Evolutionary conservation across 2,797 vertebrate genomes (phyloP).

Genomic region (Acipenser ruthenus): DNA sequence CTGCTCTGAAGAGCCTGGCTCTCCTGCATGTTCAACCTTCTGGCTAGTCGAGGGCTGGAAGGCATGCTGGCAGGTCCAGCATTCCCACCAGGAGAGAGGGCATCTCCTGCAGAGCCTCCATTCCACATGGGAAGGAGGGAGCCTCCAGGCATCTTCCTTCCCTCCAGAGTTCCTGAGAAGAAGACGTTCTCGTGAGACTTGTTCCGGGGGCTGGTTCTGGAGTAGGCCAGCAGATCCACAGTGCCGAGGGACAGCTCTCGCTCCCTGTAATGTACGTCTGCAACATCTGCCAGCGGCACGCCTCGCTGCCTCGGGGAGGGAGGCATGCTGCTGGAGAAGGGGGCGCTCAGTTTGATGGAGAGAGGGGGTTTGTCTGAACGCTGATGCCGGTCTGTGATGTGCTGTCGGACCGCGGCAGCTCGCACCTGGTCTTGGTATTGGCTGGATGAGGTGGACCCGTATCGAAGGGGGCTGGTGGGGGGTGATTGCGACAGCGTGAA

Average conservation of each 20-base stretch:
- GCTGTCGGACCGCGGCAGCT: conserved; percentile 42
- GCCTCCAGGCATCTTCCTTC: conserved; percentile 48
- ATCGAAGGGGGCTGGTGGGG: conserved; percentile 54
- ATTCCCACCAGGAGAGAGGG: conserved; percentile 47
- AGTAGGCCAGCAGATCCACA: conserved; percentile 53
- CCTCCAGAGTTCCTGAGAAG: conserved; percentile 57
- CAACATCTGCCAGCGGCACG: conserved; percentile 45
- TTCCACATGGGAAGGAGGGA: conserved; percentile 76
- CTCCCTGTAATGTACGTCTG: conserved; percentile 41
- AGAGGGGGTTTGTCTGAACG: conserved; percentile 47
- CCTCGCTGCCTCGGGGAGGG: conserved; percentile 54
- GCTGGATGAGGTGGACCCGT: conserved; percentile 41
- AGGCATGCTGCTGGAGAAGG: conserved; percentile 50
- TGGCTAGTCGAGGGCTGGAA: conserved; percentile 84
- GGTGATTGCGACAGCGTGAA: conserved; percentile 82
- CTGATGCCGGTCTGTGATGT: conserved; percentile 57
- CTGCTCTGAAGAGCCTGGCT: conserved; percentile 36
- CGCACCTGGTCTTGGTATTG: conserved; percentile 61
- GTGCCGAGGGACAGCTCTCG: conserved; percentile 51
- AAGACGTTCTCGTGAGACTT: conserved; percentile 78
- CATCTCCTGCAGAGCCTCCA: conserved; percentile 52
- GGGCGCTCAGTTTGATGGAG: conserved; percentile 58
- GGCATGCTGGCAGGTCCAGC: conserved; percentile 86
- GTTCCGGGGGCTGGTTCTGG: conserved; percentile 58
- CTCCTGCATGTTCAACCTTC: conserved; percentile 65